Evolutionary conservation across 1,140 invertebrate species (phyloP), one percentile per base, ranked within the genome.

Genomic region (Zaprionus lachaisei): DNA sequence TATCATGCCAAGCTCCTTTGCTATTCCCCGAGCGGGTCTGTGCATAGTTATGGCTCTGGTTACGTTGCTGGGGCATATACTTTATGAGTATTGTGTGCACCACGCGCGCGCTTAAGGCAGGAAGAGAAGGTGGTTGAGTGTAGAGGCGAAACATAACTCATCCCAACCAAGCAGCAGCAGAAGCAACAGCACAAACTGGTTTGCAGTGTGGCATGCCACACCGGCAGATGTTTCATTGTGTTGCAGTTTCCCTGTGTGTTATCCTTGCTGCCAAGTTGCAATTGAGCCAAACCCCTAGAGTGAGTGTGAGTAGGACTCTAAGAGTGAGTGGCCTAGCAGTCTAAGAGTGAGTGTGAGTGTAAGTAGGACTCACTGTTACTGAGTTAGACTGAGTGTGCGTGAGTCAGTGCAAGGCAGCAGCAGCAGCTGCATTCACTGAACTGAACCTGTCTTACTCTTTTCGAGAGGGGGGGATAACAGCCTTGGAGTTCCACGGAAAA

Each of bases 141-240:
- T 17, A 49, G n/a, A 20, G n/a, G 3, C 55, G 55, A 56, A 62
- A 49, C 60, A 51, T 44, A 47, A 72, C 58, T 70, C 57, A 56
- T 22, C 15, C 22, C 20, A 47, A 37, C 34, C n/a, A 41, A 66
- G 12, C 28, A 31, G 24, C 28, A 55, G 26, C 44, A 61, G 26
- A 12, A 49, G 31, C 17, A 38, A 3, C 34, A 57, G 72, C 28
- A 56, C 26, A 84, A 85, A 87, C 83, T 74, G 83, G 83, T 82
- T 87, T 63, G 28, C 22, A 20, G 47, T 62, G 38, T 41, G 58
- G 44, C 77, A 80, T 62, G 56, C 28, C 61, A 51, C 55, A 47
- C 41, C 41, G 41, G 41, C 81, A 85, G 83, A 86, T 85, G 83
- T 85, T 72, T 56, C 57, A 44, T 63, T 61, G 24, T 57, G 44